Evolutionary conservation across 2,113 vertebrate genomes (phyloP).

Genomic region (Ptyas mucosa): DNA sequence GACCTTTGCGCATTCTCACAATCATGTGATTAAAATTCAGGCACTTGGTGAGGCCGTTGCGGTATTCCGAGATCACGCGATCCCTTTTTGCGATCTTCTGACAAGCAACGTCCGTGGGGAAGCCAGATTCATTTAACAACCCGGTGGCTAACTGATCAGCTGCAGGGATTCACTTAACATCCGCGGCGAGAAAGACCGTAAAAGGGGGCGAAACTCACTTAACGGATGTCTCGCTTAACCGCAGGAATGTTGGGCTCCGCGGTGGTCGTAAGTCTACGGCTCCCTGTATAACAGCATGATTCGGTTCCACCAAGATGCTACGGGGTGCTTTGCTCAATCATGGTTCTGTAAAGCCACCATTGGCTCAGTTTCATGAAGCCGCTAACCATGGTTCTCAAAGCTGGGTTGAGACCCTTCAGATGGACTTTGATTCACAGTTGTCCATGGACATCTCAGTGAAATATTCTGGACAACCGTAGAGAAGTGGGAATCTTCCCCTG

Average conservation of each 20-base stretch:
- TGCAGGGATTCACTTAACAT: accelerated
- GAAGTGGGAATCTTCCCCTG: too few relatives aligned
- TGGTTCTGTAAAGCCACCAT: background rate
- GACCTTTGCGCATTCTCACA: background rate
- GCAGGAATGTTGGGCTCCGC: background rate
- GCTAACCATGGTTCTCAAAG: background rate
- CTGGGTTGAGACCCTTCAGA: background rate
- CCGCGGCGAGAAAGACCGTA: background rate
- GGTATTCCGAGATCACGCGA: background rate
- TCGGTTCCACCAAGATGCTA: background rate
- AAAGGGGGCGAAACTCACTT: background rate
- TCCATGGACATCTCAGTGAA: background rate
- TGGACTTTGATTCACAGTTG: background rate
- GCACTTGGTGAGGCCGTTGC: accelerated
- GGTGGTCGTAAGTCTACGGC: accelerated
- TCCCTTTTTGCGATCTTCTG: background rate
- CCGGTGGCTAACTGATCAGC: background rate
- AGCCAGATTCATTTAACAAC: background rate
- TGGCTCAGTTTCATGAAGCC: background rate
- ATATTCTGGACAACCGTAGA: background rate
- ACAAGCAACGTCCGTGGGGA: too few relatives aligned
- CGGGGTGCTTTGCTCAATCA: background rate
- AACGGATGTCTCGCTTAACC: too few relatives aligned
- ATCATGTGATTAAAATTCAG: background rate
- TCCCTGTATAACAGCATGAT: background rate